A percentile compares a stretch with the other conserved stretches of the same genome.
These are phyloP conservation scores for Ophonus ardosiacus DNA, from an alignment of 2,888 invertebrate genomes.

Conservation along the genomic window DNA sequence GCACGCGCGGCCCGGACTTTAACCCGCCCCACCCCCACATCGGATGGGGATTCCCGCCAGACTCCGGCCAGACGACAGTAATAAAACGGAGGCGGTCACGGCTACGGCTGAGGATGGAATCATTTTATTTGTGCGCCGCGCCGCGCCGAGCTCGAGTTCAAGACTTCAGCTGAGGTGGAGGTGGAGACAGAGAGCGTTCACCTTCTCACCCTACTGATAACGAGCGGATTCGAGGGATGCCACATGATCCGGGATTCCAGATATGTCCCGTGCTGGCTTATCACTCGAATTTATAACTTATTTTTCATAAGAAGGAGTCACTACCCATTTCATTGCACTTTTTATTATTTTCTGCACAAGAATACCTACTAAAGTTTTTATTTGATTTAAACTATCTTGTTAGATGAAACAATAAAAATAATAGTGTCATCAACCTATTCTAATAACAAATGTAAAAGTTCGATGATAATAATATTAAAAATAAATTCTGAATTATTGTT, in stretches of 20 bases:
- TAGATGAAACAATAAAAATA: too few species aligned
- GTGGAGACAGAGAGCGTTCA: neutral
- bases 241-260: slow-evolving; percentile 11
- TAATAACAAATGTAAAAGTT: too few species aligned
- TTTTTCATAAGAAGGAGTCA: slow-evolving; percentile 1
- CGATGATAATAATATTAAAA: too few species aligned
- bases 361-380: neutral
- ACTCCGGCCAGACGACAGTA: slow-evolving; percentile 56
- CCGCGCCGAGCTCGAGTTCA: slow-evolving; percentile 3
- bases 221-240: slow-evolving; percentile 19
- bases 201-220: slow-evolving; percentile 1
- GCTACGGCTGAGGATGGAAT: slow-evolving; percentile 16
- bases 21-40: slow-evolving; percentile 44
- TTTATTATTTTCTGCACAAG: neutral
- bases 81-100: slow-evolving; percentile 44
- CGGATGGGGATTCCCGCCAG: slow-evolving; percentile 18
- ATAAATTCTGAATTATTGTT: too few species aligned
- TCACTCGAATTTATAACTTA: slow-evolving; percentile 12
- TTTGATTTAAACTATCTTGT: neutral
- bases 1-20: slow-evolving; percentile 57
- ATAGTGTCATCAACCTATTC: too few species aligned
- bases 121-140: neutral
- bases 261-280: neutral
- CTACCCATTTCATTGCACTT: neutral
- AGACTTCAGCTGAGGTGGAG: slow-evolving; percentile 8